Evolutionary conservation across 2,113 vertebrate species (phyloP).

Genomic region (Oncorhynchus nerka): DNA sequence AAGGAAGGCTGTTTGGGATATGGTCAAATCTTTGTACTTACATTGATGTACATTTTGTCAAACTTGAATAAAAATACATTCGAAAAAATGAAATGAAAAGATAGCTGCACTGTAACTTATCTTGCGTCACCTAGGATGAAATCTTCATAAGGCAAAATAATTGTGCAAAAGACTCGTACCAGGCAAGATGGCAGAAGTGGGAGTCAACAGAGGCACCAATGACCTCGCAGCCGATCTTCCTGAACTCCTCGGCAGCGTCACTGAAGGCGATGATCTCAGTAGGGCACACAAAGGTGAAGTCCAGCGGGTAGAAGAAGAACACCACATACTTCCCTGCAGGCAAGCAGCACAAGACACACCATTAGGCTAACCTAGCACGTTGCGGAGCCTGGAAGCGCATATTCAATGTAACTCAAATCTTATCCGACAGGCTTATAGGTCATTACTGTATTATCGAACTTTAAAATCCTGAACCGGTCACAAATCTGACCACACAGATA

Average conservation of each 20-base stretch:
- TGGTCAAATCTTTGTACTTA: no score
- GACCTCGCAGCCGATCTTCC: conserved; percentile 90
- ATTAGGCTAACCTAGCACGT: background rate
- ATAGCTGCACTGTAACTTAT: no score
- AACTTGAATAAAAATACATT: no score
- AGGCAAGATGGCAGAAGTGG: conserved; percentile 95
- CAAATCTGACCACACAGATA: background rate
- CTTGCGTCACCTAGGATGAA: no score
- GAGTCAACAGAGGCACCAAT: conserved; percentile 96
- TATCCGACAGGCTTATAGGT: no score
- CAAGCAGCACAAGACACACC: background rate
- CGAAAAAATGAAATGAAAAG: no score
- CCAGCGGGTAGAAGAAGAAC: conserved; percentile 96
- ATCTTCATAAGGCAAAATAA: no score
- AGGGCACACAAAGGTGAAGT: conserved; percentile 98
- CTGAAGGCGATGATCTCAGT: conserved; percentile 98
- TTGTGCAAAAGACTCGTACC: conserved; percentile 64
- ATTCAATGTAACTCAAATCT: background rate
- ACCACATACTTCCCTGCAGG: conserved; percentile 89
- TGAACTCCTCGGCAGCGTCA: conserved; percentile 89
- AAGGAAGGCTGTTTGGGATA: no score
- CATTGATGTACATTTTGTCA: no score
- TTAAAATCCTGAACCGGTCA: no score
- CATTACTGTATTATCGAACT: no score
- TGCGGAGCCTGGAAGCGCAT: background rate